Evolutionary conservation across 1,140 invertebrate species (phyloP), one percentile per base, ranked within the genome.

Genomic region (Pogonomyrmex californicus): DNA sequence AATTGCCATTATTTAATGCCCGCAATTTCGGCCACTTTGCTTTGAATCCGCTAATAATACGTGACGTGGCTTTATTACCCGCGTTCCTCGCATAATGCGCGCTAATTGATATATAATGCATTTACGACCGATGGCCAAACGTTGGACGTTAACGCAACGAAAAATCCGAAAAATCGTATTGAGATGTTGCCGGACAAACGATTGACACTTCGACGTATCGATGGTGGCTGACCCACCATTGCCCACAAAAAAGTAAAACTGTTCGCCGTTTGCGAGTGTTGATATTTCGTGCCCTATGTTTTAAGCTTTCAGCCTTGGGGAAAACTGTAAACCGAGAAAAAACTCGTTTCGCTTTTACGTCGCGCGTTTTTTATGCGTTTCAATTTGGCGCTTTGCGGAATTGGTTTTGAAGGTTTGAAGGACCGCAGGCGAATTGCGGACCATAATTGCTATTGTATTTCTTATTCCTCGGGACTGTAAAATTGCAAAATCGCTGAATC

Each of bases 1-100:
- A 70, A 81, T 81, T 49, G 51, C 38, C 63, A 36, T 70, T 70
- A 44, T 81, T 51, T 70, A 81, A 81, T 58, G 51, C n/a, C 63
- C 78, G 49, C 65, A 81, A 70, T 70, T 81, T 70, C 63, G 65
- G 49, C 62, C 77, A 70, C 78, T 81, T 60, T 12, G 78, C 78
- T 81, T 81, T 81, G 65, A 56, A 38, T 44, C 14, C 23, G 23
- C 49, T 70, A 70, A 81, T 81, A 70, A 81, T 70, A 81, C 76
- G n/a, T 33, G 17, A 65, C 33, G 33, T 51, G 33, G 47, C 78
- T 81, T 70, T 68, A 81, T 81, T 81, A 81, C n/a, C 38, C n/a
- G 7, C 38, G 65, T 56, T 70, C 23, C 14, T 14, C 36, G n/a
- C 36, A 36, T 68, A 81, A 70, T 68, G 23, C 63, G 14, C n/a